These are phyloP conservation scores for Poicephalus gulielmi DNA, from an alignment of 2,113 vertebrate genomes.

Conservation along the genomic window DNA sequence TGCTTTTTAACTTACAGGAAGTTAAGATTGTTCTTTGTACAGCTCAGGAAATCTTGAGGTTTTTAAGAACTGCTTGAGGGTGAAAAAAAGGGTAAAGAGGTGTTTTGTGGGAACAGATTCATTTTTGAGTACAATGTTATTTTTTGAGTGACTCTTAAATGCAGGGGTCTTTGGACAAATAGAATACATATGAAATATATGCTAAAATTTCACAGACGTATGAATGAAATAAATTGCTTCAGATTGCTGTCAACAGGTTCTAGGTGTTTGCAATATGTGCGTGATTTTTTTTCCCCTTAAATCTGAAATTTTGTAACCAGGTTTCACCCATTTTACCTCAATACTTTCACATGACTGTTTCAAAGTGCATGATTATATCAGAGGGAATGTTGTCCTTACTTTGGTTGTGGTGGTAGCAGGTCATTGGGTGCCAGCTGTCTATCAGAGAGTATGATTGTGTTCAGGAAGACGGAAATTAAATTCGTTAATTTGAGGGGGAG, in stretches of 20 bases:
- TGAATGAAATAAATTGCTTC: background rate
- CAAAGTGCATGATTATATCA: background rate
- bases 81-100: background rate
- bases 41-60: background rate
- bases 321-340: background rate
- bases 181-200: background rate
- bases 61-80: background rate
- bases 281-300: background rate
- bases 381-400: background rate
- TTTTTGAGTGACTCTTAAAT: background rate
- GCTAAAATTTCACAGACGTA: background rate
- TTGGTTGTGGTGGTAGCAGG: background rate
- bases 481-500: background rate
- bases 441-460: background rate
- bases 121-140: background rate
- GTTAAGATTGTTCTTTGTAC: background rate
- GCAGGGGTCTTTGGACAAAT: slow-evolving; percentile 19
- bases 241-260: background rate
- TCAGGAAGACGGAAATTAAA: background rate
- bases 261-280: background rate
- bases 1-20: background rate
- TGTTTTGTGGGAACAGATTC: background rate
- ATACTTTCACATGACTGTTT: background rate
- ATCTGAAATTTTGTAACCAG: background rate
- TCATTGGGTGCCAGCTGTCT: background rate